A percentile compares a stretch with the other conserved stretches of the same genome.
These are phyloP conservation scores for Syngnathus acus DNA, from an alignment of 2,797 vertebrate genomes.

Conservation along the genomic window DNA sequence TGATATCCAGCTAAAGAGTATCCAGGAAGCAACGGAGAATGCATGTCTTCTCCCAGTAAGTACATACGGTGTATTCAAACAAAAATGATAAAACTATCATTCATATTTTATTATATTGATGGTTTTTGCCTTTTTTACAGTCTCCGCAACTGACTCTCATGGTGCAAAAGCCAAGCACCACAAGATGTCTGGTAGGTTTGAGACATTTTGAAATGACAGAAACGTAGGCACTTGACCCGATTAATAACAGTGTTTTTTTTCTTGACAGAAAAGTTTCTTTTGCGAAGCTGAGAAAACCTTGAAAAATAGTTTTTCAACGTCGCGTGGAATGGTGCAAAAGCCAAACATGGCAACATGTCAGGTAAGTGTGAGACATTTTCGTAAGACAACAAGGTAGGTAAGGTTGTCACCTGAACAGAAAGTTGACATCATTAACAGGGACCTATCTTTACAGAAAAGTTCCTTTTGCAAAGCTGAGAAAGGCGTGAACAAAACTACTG, in stretches of 20 bases:
- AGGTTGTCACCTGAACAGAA: not conserved
- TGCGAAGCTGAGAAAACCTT: not conserved
- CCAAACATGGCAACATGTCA: too few relatives aligned
- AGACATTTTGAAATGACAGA: not conserved
- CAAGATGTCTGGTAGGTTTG: constrained; percentile 15
- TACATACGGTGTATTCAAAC: not conserved
- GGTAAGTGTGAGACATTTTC: too few relatives aligned
- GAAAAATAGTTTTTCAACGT: not conserved
- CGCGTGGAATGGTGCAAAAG: too few relatives aligned
- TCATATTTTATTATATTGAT: constrained; percentile 10
- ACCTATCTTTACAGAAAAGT: accelerated
- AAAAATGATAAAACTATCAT: not conserved
- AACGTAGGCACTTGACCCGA: not conserved
- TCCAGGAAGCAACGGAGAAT: accelerated
- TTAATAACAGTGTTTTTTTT: not conserved
- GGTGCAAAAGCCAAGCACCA: accelerated
- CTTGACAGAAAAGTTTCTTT: not conserved
- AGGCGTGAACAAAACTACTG: constrained; percentile 5
- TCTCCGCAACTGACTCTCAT: accelerated
- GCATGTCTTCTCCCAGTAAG: not conserved
- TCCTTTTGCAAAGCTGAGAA: constrained; percentile 35
- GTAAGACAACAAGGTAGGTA: too few relatives aligned
- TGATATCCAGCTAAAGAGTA: too few relatives aligned
- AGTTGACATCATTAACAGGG: constrained; percentile 3
- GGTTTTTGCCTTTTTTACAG: not conserved